Base-by-base conservation (phyloP, 2,113 vertebrate species). In the Periophthalmus modestus region DNA sequence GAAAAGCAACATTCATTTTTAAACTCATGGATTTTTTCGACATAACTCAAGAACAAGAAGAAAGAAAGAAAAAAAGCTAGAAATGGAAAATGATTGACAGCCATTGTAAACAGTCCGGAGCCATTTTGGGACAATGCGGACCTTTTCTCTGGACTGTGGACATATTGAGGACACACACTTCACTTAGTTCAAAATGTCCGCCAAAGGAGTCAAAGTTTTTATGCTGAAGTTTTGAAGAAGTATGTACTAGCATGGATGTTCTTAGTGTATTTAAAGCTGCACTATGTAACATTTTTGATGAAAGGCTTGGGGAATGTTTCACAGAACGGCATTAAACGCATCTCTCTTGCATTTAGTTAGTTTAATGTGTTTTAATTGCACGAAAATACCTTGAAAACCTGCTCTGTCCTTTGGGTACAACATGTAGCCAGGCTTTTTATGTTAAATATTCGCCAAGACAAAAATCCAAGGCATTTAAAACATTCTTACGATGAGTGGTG, bases 1-100 rank as follows among this genome's bases (percentile, higher is more conserved):
- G 66, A 62, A 67, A 55, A 84, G 10, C 2, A 71, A 46, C 47
- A 77, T 72, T 43, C 34, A 61, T 74, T 81, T 74, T 75, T 77
- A 48, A 73, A 68, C 9, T 3, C 15, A 21, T n/a, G 62, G 52
- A 78, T 59, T 50, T 28, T 62, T 15, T 62, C 68, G 4, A 10
- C 9, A 12, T 10, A 39, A n/a, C 5, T 55, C 19, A 28, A n/a
- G n/a, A 18, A 65, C 63, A 43, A 34, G 7, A 12, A 59, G 23
- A 66, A 36, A 24, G 15, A 21, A 4, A 2, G 9, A 10, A 16
- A 69, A 28, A 73, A 43, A 73, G 14, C 66, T 34, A 2, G 15
- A 58, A 59, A 34, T 19, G 13, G 24, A 34, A 7, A 3, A 34
- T 34, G n/a, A 71, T 11, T 39, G 71, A 69, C 58, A 52, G 7